Base-by-base conservation (phyloP, 2,888 invertebrate genomes). In the Koerneria pararmatus region DNA sequence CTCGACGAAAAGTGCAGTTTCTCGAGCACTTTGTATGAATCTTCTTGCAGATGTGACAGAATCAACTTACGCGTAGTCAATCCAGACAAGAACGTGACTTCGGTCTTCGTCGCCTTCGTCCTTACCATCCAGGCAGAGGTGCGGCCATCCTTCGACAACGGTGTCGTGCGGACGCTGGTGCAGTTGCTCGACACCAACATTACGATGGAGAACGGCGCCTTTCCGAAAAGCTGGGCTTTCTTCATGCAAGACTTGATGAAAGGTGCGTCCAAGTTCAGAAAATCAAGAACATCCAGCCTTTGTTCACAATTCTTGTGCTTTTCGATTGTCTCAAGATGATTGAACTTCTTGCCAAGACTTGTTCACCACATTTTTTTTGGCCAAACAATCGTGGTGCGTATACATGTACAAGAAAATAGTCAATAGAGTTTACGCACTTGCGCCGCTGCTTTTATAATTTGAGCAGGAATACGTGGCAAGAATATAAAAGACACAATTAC, bases 161-260 rank as follows among this genome's bases (percentile, higher is more conserved):
- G 76, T 15, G 70, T 69, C 6, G 68, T 70, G 22, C 57, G 66
- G 46, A 81, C 81, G 19, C 72, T 72, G 34, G 76, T 81, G 6
- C 75, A 82, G 37, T 68, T 81, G 24, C 68, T 79, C 8, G 77
- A 81, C 62, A 80, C 80, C 5, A 53, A 66, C 22, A 80, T 82
- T 57, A 69, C 71, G 31, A 78, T 82, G 77, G 76, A 78, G 58
- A 67, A 72, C 22, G 80, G 81, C n/a, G 82, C 81, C 8, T 81
- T 80, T 61, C 81, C 82, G 3, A 68, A 71, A 53, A 67, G 69
- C 6, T 80, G 80, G 79, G 74, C 71, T 15, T 61, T 72, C 19
- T 79, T 80, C 62, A 78, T 81, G 71, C 72, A 76, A 63, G 80
- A 80, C 67, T 65, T 81, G 48, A 77, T 80, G 58, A 69, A 72